Evolutionary conservation across 2,888 invertebrate genomes (phyloP), one percentile per base, ranked within the genome.

Genomic region (Trachelus tabidus): DNA sequence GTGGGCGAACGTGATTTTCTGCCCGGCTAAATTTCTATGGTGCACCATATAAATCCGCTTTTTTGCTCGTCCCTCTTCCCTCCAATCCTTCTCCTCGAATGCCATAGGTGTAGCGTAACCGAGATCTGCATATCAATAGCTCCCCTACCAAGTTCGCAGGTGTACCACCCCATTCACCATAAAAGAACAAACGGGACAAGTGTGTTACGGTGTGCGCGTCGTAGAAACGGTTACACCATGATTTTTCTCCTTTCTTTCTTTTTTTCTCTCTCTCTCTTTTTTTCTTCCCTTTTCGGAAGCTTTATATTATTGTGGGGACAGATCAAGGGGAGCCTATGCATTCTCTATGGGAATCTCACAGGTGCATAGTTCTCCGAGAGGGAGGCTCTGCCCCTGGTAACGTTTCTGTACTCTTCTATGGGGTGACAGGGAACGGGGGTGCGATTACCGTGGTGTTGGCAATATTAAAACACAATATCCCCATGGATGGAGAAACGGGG

Each of bases 281-380:
- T 73, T 75, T 80, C 75, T 79, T 79, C 68, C 76, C 73, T 79
- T 80, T 75, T 37, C 80, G 81, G 77, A 80, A 83, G 82, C 84
- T 85, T 84, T 84, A 84, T 84, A 85, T 85, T 87, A 83, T 85
- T 81, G 83, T 85, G 85, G 87, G 88, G 86, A 81, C 83, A 83
- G 79, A 87, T 83, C 84, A 84, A 83, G 84, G 87, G 84, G 81
- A 83, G 23, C 23, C 56, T 23, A 23, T 56, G 56, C 23, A 23
- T 56, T 74, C 81, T 87, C 85, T 88, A 89, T 90, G 91, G 89
- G 91, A 91, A 91, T 91, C 90, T 89, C 90, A 90, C 91, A 91
- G 91, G 91, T 91, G 91, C 84, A 89, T 85, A 85, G 82, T 88
- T 89, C 88, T 89, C 85, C 87, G 86, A 87, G 88, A 87, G 86